Evolutionary conservation across 2,797 vertebrate species (phyloP), one percentile per base, ranked within the genome.

Genomic region (Leuciscus waleckii): DNA sequence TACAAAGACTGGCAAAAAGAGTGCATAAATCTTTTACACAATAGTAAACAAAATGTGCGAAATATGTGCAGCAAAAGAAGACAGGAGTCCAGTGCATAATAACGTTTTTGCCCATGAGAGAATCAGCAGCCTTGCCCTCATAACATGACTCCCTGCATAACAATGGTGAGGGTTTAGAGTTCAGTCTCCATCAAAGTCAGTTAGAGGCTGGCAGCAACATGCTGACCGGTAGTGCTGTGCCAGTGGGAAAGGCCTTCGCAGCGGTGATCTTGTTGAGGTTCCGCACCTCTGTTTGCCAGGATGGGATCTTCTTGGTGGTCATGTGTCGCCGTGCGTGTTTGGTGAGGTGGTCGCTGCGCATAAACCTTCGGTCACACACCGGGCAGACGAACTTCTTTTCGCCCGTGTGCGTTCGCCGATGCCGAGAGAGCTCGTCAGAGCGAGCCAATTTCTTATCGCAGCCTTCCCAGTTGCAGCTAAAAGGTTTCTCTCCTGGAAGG

Each of bases 311-410:
- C 94, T 97, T 98, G 17, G 97, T 94, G 65, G 95, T 95, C 97
- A 97, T 95, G 92, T 99, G 98, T 73, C 98, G 97, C 11, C 98
- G 96, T 46, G 98, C 95, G 0, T 99, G 98, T 90, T 99, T 99
- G 0, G 98, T 99, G 90, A 99, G 93, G 94, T 99, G 98, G 71
- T 99, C 98, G 0, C 98, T 99, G 90, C 98, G 97, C 98, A 99
- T 99, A 93, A 99, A 99, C 43, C 98, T 96, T 1, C 98, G 95
- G 78, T 97, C 98, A 0, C 98, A 99, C 87, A 97, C 97, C 0
- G 97, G 97, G 58, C 98, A 99, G 3, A 94, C 97, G 23, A 99
- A 99, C 83, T 98, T 99, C 91, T 99, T 99, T 93, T 99, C 98
- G 0, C 98, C 98, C 0, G 98, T 99, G 93, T 99, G 98, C 0